phyloP scores from a whole-genome alignment of 2,113 vertebrate genomes.

The Acanthochromis polyacanthus region DNA sequence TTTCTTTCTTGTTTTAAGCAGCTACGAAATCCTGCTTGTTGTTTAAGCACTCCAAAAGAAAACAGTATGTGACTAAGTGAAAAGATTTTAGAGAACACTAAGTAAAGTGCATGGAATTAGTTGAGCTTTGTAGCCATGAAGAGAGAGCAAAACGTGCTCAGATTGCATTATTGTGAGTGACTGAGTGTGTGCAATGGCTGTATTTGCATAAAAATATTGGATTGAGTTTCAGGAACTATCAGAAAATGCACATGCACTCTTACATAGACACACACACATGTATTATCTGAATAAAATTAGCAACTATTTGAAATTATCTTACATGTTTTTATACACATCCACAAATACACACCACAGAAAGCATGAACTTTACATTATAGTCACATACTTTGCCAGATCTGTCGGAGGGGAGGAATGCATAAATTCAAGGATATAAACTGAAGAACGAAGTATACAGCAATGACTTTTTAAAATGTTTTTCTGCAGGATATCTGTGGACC shows the following conservation, averaged over 20 bases:
- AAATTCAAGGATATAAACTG: neutral
- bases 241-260: neutral
- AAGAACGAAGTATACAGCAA: neutral
- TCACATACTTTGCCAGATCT: no score
- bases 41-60: neutral
- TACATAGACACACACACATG: no score
- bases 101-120: neutral
- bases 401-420: neutral
- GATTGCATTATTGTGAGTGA: neutral
- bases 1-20: neutral
- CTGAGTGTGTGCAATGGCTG: neutral
- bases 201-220: neutral
- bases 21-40: neutral
- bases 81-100: constrained; percentile 6
- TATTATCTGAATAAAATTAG: neutral
- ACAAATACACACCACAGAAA: neutral
- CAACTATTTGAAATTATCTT: neutral
- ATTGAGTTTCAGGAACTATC: neutral
- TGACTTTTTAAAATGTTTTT: constrained; percentile 34
- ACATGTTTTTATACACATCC: no score
- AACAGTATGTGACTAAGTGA: neutral
- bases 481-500: constrained; percentile 72
- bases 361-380: no score
- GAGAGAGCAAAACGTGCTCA: constrained; percentile 1
- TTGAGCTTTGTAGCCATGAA: neutral